A percentile compares a stretch with the other conserved stretches of the same genome.
Evolutionary conservation across 1,140 invertebrate genomes (phyloP).

Genomic region (Bombus waltoni): DNA sequence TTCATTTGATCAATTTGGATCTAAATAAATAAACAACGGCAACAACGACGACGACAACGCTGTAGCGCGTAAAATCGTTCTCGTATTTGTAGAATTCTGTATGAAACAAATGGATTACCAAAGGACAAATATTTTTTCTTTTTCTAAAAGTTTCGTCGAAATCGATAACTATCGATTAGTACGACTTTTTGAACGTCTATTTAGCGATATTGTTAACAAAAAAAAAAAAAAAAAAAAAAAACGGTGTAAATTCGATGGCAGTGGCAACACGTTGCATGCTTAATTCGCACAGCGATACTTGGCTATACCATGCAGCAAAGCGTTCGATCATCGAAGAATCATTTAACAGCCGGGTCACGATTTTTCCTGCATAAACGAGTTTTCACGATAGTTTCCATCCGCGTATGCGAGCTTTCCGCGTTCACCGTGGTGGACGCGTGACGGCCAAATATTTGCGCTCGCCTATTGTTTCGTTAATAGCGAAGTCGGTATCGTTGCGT

Average conservation of each 20-base stretch:
- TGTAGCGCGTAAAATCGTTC: background rate
- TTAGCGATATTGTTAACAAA: background rate
- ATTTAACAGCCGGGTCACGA: slow-evolving; percentile 28
- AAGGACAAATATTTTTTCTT: background rate
- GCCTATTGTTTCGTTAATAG: slow-evolving; percentile 47
- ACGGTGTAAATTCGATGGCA: background rate
- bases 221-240: background rate
- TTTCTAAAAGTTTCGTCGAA: background rate
- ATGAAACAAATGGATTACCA: background rate
- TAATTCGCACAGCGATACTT: background rate
- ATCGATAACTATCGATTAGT: background rate
- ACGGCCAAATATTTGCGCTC: slow-evolving; percentile 44
- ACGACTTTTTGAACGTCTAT: background rate
- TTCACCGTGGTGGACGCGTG: background rate
- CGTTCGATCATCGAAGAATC: slow-evolving; percentile 29
- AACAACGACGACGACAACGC: background rate
- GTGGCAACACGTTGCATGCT: background rate
- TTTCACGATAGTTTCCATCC: slow-evolving; percentile 9
- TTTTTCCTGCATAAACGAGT: slow-evolving; percentile 21
- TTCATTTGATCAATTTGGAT: background rate
- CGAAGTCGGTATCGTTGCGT: slow-evolving; percentile 14
- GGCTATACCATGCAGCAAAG: no score
- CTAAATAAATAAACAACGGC: background rate
- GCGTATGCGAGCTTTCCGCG: background rate
- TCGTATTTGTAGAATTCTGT: background rate